Conservation (phyloP, 2,888 invertebrate species). For the Dorcus hopei region DNA sequence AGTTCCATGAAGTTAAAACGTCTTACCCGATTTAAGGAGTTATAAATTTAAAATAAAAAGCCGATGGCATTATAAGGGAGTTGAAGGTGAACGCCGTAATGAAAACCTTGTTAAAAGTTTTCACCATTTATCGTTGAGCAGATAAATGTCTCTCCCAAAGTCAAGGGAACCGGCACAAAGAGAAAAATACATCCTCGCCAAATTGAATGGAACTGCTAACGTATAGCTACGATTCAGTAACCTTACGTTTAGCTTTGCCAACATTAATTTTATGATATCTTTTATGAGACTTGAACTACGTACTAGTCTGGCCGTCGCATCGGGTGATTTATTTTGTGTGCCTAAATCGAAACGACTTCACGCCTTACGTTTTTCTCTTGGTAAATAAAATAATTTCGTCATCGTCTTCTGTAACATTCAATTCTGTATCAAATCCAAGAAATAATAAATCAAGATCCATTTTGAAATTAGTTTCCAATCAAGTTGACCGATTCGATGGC, state of each 20-base stretch:
- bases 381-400: too few relatives aligned
- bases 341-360: too few relatives aligned
- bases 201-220: slow-evolving; percentile 42
- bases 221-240: slow-evolving; percentile 25
- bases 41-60: slow-evolving; percentile 19
- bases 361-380: too few relatives aligned
- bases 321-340: neutral
- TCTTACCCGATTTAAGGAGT: slow-evolving; percentile 7
- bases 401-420: too few relatives aligned
- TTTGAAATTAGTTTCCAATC: too few relatives aligned
- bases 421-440: too few relatives aligned
- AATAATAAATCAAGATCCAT: too few relatives aligned
- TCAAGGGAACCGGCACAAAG: slow-evolving; percentile 37
- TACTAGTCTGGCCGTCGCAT: neutral
- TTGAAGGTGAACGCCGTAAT: slow-evolving; percentile 39
- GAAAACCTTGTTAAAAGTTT: slow-evolving; percentile 47
- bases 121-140: slow-evolving; percentile 39
- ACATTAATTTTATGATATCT: slow-evolving; percentile 31
- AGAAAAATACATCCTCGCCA: slow-evolving; percentile 38
- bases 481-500: too few relatives aligned
- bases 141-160: slow-evolving; percentile 42
- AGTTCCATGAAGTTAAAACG: too few relatives aligned
- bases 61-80: slow-evolving; percentile 34
- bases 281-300: slow-evolving; percentile 22
- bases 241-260: slow-evolving; percentile 25